Conservation (phyloP, 2,888 invertebrate species). For the Apodemia duryi region DNA sequence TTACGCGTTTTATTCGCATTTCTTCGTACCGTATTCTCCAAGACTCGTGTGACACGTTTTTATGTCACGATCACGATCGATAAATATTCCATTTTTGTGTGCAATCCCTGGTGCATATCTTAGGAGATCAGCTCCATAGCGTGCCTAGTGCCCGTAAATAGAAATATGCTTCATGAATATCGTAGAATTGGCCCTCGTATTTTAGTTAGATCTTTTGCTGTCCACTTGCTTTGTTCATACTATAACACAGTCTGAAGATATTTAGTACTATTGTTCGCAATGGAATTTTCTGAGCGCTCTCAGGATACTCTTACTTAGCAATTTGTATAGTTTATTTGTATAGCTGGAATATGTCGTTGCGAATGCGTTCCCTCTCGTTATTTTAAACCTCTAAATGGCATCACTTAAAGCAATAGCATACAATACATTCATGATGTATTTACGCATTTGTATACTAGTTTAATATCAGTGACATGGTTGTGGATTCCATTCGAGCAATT, state of each 20-base stretch:
- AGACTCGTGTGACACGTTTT: slow-evolving; percentile 21
- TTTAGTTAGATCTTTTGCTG: slow-evolving; percentile 38
- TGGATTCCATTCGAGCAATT: neutral
- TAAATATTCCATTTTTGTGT: slow-evolving; percentile 24
- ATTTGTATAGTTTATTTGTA: slow-evolving; percentile 11
- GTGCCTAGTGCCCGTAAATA: slow-evolving; percentile 24
- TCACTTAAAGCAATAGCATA: slow-evolving; percentile 10
- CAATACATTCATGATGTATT: slow-evolving; percentile 10
- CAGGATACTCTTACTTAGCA: slow-evolving; percentile 27
- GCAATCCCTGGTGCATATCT: slow-evolving; percentile 21
- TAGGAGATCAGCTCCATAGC: slow-evolving; percentile 21
- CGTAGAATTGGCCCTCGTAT: slow-evolving; percentile 28
- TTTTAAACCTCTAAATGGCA: slow-evolving; percentile 6
- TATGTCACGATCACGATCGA: slow-evolving; percentile 20
- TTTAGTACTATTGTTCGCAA: slow-evolving; percentile 47
- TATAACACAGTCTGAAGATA: slow-evolving; percentile 35
- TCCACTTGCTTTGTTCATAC: slow-evolving; percentile 41
- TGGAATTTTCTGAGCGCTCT: slow-evolving; percentile 37
- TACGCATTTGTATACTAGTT: neutral
- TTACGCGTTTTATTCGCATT: slow-evolving; percentile 21
- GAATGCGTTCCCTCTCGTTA: slow-evolving; percentile 5
- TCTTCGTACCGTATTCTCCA: slow-evolving; percentile 12
- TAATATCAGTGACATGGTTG: neutral
- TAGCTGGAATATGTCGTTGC: neutral
- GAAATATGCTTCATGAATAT: slow-evolving; percentile 34